These are phyloP conservation scores for Laspeyria flexula DNA, from an alignment of 2,888 invertebrate genomes.

Conservation along the genomic window DNA sequence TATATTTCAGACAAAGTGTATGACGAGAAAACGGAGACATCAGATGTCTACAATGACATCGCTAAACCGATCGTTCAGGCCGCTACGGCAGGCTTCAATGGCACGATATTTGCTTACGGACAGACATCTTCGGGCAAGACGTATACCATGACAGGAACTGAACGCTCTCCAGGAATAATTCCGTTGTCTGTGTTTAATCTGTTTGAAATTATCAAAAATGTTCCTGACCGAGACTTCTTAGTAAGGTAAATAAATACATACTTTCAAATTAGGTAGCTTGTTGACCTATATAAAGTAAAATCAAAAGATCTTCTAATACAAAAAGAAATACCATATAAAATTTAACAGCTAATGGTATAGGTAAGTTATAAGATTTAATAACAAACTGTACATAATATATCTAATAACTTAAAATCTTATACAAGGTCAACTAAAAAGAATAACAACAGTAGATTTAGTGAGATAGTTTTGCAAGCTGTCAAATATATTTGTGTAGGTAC, in stretches of 20 bases:
- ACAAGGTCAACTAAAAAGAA: no score
- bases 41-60: constrained; percentile 88
- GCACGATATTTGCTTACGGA: constrained; percentile 96
- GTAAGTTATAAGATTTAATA: no score
- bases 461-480: no score
- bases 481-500: no score
- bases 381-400: no score
- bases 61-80: constrained; percentile 90
- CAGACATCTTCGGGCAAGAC: constrained; percentile 97
- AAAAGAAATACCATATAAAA: no score
- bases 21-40: constrained; percentile 84
- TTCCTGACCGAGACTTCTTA: constrained; percentile 90
- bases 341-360: no score
- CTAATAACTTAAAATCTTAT: no score
- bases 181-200: constrained; percentile 89
- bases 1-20: constrained; percentile 90
- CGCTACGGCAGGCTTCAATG: constrained; percentile 91
- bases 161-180: constrained; percentile 90
- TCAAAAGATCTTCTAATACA: no score
- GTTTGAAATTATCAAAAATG: constrained; percentile 88
- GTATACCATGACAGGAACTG: constrained; percentile 92
- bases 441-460: no score
- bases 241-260: constrained; percentile 80
- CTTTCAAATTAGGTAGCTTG: not conserved
- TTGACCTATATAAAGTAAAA: no score